Evolutionary conservation across 2,797 vertebrate species (phyloP).

Genomic region (Emydoidea blandingii): DNA sequence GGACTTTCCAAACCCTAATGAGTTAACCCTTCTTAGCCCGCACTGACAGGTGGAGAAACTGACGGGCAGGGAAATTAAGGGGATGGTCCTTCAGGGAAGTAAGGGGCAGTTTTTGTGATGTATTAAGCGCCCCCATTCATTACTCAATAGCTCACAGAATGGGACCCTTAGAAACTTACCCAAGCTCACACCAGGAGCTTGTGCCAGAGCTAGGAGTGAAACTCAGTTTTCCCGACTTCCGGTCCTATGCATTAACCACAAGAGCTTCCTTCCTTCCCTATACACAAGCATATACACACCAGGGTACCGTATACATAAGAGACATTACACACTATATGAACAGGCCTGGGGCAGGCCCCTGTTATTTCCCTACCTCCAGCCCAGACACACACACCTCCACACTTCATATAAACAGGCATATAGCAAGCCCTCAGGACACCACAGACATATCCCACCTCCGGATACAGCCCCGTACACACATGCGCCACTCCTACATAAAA

Average conservation of each 20-base stretch:
- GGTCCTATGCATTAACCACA: neutral
- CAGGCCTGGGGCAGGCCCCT: neutral
- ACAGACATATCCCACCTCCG: neutral
- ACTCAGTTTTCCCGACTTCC: neutral
- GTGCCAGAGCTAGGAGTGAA: neutral
- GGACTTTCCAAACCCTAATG: neutral
- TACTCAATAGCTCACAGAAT: neutral
- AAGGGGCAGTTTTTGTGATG: no score
- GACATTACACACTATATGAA: neutral
- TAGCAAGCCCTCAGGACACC: neutral
- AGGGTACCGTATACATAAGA: neutral
- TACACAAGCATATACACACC: neutral
- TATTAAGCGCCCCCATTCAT: neutral
- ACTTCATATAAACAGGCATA: neutral
- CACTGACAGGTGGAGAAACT: neutral
- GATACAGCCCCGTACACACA: rapidly evolving
- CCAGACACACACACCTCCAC: neutral
- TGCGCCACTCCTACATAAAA: neutral
- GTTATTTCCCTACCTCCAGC: no score
- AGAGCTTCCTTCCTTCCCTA: neutral
- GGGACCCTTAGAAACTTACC: neutral
- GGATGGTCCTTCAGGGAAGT: neutral
- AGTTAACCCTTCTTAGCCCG: neutral
- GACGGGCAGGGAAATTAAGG: neutral
- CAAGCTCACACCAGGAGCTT: neutral